Percentiles rank a stretch among this genome's conserved stretches.
phyloP scores from a whole-genome alignment of 2,888 invertebrate species.

The Artemia sinica region DNA sequence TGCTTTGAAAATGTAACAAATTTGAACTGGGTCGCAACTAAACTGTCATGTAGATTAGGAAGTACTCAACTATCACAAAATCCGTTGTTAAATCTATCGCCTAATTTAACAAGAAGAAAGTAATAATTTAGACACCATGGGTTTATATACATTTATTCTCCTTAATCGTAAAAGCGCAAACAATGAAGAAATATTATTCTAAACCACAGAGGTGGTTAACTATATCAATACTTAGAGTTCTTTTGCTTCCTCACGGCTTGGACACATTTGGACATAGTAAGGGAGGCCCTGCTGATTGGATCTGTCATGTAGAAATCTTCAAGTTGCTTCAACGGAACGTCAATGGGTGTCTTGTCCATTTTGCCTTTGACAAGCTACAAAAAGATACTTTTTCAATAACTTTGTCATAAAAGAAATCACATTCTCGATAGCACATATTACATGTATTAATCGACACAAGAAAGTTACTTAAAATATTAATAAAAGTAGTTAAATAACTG shows the following conservation, averaged over 20 bases:
- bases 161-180: no score
- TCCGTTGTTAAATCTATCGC: no score
- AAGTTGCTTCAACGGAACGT: slow-evolving; percentile 54
- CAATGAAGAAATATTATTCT: no score
- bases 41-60: no score
- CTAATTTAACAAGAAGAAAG: no score
- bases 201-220: no score
- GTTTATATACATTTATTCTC: no score
- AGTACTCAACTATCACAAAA: no score
- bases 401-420: slow-evolving; percentile 7
- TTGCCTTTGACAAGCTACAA: slow-evolving; percentile 32
- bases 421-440: slow-evolving; percentile 10
- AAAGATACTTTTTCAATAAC: slow-evolving; percentile 21
- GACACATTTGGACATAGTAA: slow-evolving; percentile 96
- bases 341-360: slow-evolving; percentile 38
- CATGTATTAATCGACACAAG: slow-evolving; percentile 18
- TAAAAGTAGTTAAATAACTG: slow-evolving; percentile 21
- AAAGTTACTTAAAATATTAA: slow-evolving; percentile 6
- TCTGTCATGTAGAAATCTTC: slow-evolving; percentile 84
- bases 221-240: slow-evolving; percentile 30
- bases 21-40: no score
- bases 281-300: slow-evolving; percentile 81
- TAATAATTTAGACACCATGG: no score
- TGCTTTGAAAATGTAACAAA: no score
- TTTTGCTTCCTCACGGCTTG: slow-evolving; percentile 64